phyloP scores from a whole-genome alignment of 1,140 invertebrate genomes.

The Dendrolimus kikuchii region DNA sequence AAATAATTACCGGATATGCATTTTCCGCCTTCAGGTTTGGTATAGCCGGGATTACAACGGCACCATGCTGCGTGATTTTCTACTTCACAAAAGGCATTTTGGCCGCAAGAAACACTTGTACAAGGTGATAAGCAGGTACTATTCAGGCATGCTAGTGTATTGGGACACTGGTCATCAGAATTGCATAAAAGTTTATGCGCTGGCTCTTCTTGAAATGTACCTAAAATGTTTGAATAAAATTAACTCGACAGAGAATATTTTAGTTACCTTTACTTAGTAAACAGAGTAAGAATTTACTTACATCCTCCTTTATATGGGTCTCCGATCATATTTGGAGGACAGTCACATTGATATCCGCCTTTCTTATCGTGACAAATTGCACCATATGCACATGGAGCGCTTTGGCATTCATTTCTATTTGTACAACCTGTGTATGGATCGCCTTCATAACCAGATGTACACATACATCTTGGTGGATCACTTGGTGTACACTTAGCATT shows the following conservation, averaged over 20 bases:
- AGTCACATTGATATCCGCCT: slow-evolving; percentile 88
- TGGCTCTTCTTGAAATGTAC: slow-evolving; percentile 35
- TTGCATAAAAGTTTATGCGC: slow-evolving; percentile 74
- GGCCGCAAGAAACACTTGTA: slow-evolving; percentile 82
- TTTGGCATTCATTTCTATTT: slow-evolving; percentile 87
- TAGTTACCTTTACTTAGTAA: background rate
- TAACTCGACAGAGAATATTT: background rate
- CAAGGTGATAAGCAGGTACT: slow-evolving; percentile 89
- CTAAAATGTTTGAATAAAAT: slow-evolving; percentile 16
- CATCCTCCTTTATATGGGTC: slow-evolving; percentile 89
- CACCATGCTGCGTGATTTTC: slow-evolving; percentile 92
- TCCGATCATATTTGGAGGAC: slow-evolving; percentile 84
- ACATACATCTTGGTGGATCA: slow-evolving; percentile 91
- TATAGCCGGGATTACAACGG: slow-evolving; percentile 86
- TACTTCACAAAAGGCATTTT: slow-evolving; percentile 89
- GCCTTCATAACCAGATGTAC: slow-evolving; percentile 86
- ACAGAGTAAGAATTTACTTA: slow-evolving; percentile 50
- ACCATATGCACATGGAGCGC: slow-evolving; percentile 86
- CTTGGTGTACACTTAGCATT: slow-evolving; percentile 93
- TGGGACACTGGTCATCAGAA: slow-evolving; percentile 84
- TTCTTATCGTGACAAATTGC: slow-evolving; percentile 91
- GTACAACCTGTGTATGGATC: slow-evolving; percentile 87
- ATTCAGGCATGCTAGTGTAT: slow-evolving; percentile 83
- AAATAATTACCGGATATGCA: slow-evolving; percentile 81
- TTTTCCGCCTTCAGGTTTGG: slow-evolving; percentile 81